Base-by-base conservation (phyloP, 2,888 invertebrate genomes). In the Sarcophaga caerulescens region DNA sequence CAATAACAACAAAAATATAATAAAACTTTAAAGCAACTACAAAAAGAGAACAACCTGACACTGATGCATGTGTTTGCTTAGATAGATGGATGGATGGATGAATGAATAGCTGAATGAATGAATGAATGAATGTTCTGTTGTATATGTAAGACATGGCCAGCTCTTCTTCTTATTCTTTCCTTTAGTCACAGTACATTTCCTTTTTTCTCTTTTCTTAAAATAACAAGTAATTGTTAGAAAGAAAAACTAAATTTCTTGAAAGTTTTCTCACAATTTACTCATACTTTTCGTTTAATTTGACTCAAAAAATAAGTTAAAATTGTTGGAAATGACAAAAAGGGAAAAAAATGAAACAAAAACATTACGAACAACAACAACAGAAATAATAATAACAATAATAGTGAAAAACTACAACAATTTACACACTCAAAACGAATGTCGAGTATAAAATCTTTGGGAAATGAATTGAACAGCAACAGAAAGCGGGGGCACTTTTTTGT, bases 1-100 rank as follows among this genome's bases (percentile, higher is more conserved):
- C 35, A 68, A 10, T 17, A 52, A 45, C 63, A 47, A 52, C 12
- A 52, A 52, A 52, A 52, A 52, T 52, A 35, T 35, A 35, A 35
- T 8, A 35, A 35, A 14, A 52, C 17, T 3, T 52, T 17, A 44
- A 63, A 17, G 25, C 19, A 62, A 35, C 44, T 52, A 52, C 5
- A 35, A 44, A 47, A 35, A 14, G 11, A 14, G 19, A 52, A 70
- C 62, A 60, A 75, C 63, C 60, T 80, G 79, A 84, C 79, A 84
- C 70, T 84, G 84, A 79, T 84, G 69, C 84, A 75, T 84, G 79
- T 70, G 35, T 70, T 75, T 19, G 79, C 52, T 75, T 60, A 65
- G 60, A 65, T 75, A 80, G 66, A 69, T 47, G 45, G 45, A 76
- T 59, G 47, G 59, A 76, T 65, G 70, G 70, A 76, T 63, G 47